Percentiles rank a stretch among this genome's conserved stretches.
Evolutionary conservation across 92 coral and sea anemone species (phyloP).

Genomic region (Phenganax stokvisi): DNA sequence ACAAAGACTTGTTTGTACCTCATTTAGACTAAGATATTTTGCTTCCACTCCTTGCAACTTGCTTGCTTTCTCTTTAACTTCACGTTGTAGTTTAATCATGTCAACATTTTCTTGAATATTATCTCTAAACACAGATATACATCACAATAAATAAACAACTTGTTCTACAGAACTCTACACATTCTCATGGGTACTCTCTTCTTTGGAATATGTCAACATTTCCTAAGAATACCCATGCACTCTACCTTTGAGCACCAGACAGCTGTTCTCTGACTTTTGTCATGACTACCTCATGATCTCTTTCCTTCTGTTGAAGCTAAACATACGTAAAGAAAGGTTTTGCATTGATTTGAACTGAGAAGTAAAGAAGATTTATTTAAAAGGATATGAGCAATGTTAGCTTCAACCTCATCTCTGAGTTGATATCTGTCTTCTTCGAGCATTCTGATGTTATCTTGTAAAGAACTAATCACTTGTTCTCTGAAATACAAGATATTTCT

Average conservation of each 20-base stretch:
- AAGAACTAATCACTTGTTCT: constrained; percentile 68
- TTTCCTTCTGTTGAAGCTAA: constrained; percentile 74
- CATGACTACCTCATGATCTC: constrained; percentile 62
- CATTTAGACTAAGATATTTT: constrained; percentile 74
- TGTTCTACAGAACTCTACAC: background rate
- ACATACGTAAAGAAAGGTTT: background rate
- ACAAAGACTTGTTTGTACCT: constrained; percentile 42
- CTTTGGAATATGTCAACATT: too few species aligned
- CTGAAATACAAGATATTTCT: constrained; percentile 31
- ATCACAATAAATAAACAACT: background rate
- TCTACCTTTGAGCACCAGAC: constrained; percentile 80
- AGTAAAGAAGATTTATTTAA: background rate
- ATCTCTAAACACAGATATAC: constrained; percentile 38
- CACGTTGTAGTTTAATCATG: constrained; percentile 85
- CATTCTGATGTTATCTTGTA: constrained; percentile 77
- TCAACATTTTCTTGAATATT: constrained; percentile 95
- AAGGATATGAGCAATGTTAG: background rate
- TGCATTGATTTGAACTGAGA: too few species aligned
- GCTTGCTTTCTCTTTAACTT: constrained; percentile 81
- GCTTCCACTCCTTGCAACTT: constrained; percentile 87
- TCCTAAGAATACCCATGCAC: background rate
- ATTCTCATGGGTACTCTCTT: too few species aligned
- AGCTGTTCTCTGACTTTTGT: constrained; percentile 67
- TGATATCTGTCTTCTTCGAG: constrained; percentile 77
- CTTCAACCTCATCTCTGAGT: constrained; percentile 64